These are phyloP conservation scores for Hyalella azteca DNA, from an alignment of 2,888 invertebrate genomes.

Conservation along the genomic window DNA sequence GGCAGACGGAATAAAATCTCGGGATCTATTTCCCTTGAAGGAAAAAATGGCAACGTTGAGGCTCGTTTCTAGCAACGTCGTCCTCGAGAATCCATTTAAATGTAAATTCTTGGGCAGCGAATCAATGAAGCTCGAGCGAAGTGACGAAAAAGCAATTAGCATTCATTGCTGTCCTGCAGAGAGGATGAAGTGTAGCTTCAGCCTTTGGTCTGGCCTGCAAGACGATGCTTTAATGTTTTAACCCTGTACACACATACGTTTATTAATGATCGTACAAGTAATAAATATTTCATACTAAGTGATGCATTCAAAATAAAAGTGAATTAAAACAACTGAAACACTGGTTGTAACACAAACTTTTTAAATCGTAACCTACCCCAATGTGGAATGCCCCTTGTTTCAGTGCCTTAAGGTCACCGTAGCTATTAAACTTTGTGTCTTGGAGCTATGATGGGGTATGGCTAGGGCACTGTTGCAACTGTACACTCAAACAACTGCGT, in stretches of 20 bases:
- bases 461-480: too few relatives aligned
- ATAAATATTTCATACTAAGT: neutral
- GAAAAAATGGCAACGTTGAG: neutral
- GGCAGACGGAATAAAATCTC: neutral
- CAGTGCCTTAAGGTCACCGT: too few relatives aligned
- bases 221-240: too few relatives aligned
- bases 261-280: too few relatives aligned
- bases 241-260: too few relatives aligned
- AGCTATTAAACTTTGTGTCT: too few relatives aligned
- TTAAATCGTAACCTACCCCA: too few relatives aligned
- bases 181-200: neutral
- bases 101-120: neutral
- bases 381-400: too few relatives aligned
- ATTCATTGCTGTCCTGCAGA: constrained; percentile 11
- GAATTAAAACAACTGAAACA: neutral
- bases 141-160: constrained; percentile 32
- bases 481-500: too few relatives aligned
- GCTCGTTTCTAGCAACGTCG: neutral
- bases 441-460: too few relatives aligned
- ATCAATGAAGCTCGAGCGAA: constrained; percentile 14
- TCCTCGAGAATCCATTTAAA: constrained; percentile 12
- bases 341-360: neutral
- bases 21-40: neutral
- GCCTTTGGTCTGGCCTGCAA: neutral
- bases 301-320: neutral